Percentiles rank a stretch among this genome's conserved stretches.
phyloP scores from a whole-genome alignment of 2,797 vertebrate species.

The Dallia pectoralis region DNA sequence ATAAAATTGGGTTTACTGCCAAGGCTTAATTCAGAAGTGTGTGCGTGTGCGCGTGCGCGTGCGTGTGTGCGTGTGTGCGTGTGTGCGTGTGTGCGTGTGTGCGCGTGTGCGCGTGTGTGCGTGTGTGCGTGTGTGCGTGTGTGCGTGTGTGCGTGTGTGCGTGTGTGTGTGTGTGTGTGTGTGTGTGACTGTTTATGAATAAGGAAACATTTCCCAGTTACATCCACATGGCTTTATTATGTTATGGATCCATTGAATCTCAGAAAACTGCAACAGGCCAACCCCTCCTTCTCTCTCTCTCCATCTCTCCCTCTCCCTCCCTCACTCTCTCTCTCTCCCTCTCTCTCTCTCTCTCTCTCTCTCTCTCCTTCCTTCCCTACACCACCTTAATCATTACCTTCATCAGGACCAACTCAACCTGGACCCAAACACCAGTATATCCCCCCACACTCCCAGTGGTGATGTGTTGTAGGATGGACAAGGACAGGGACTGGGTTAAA shows the following conservation, averaged over 20 bases:
- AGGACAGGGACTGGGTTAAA: neutral
- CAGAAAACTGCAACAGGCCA: constrained; percentile 19
- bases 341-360: neutral
- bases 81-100: too few relatives aligned
- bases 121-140: too few relatives aligned
- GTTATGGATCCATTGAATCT: constrained; percentile 48
- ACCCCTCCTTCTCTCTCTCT: neutral
- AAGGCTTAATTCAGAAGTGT: neutral
- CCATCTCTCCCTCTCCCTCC: neutral
- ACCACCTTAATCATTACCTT: neutral
- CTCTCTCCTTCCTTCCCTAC: neutral
- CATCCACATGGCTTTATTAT: constrained; percentile 13
- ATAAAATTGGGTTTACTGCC: constrained; percentile 1
- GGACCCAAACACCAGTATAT: neutral
- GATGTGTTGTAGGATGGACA: neutral
- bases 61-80: too few relatives aligned
- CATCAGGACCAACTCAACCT: neutral
- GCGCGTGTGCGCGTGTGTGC: too few relatives aligned
- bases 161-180: too few relatives aligned
- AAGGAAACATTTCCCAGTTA: neutral
- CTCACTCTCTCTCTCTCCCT: constrained; percentile 16
- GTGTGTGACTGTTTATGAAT: constrained; percentile 15
- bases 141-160: too few relatives aligned
- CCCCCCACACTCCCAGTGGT: neutral
- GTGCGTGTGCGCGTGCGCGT: too few relatives aligned